Evolutionary conservation across 1,140 invertebrate genomes (phyloP), one percentile per base, ranked within the genome.

Genomic region (Pseudoatta argentina): DNA sequence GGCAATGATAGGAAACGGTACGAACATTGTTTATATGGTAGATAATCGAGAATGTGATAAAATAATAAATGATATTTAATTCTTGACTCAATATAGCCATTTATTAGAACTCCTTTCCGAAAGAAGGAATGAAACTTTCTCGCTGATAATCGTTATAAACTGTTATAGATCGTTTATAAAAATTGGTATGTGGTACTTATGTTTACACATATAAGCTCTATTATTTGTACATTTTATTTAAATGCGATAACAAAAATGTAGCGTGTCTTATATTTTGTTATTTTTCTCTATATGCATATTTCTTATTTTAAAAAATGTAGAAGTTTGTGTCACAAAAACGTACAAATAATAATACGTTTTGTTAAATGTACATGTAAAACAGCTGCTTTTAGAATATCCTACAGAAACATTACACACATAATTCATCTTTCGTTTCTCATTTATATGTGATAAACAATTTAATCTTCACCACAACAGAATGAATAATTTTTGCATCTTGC

Each of bases 161-260:
- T 44, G 39, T 44, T 44, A 44, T 10, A 44, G n/a, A 57, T 83
- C 6, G 34, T 75, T 59, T 75, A 75, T 75, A 76, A 87, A 87
- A 87, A 87, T 87, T 83, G 39, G 27, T 39, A 59, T 67, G 27
- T 59, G 77, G 39, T 69, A 67, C 57, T 64, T 89, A 27, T 64
- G 51, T 67, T 86, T 86, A 77, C 27, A 63, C 39, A 77, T 77
- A 61, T 86, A 88, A 86, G 63, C 57, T 82, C 72, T 75, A 44
- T 55, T 78, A 79, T 88, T 89, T 89, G 79, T 89, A 89, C 87
- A 89, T 76, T 72, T 89, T 82, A 82, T 82, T 89, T 89, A 88
- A 89, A 89, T 89, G 87, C 85, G 63, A 72, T 72, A 89, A 86
- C 71, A 86, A 89, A 61, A 61, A 89, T 86, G 88, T 89, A 67